Base-by-base conservation (phyloP, 2,888 invertebrate genomes). In the Drosophila maculinotata region DNA sequence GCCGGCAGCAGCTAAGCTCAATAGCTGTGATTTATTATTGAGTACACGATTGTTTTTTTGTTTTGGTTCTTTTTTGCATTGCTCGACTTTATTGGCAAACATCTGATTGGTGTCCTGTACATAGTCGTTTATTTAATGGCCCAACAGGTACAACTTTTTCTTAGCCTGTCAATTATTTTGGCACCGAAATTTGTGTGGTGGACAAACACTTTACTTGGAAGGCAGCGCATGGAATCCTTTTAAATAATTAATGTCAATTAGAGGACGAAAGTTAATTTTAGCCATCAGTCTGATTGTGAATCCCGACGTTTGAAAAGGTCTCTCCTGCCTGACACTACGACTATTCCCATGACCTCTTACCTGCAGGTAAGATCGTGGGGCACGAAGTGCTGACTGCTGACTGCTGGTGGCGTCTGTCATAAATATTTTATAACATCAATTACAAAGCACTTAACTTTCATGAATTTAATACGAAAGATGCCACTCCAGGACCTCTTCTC, bases 401-500 rank as follows among this genome's bases (percentile, higher is more conserved):
- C n/a, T n/a, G n/a, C n/a, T n/a, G n/a, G n/a, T n/a, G 57, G 60
- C 65, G 83, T 76, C 82, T 89, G 90, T 90, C 90, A 91, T 90
- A 90, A 90, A 90, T 90, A 90, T 90, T 90, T 91, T 90, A 90
- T 90, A 90, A 91, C 90, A 90, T 90, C 90, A 90, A 90, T 90
- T 90, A 90, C 90, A 83, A 89, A 90, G 90, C 90, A 90, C 90
- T 90, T 91, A 91, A 91, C 89, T 89, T 90, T 81, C 89, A 90
- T 87, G 86, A 89, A 90, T 89, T 90, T 89, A 88, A 89, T 89
- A 89, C 89, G 80, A 83, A 80, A 85, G 79, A 88, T 51, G 67
- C 67, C 64, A 31, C 68, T 69, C 62, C 64, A 38, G 42, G 12
- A 53, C 59, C 56, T 45, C 36, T 28, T 44, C 15, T 9, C 9